Conservation (phyloP, 2,113 vertebrate species). For the Tragelaphus imberbis region DNA sequence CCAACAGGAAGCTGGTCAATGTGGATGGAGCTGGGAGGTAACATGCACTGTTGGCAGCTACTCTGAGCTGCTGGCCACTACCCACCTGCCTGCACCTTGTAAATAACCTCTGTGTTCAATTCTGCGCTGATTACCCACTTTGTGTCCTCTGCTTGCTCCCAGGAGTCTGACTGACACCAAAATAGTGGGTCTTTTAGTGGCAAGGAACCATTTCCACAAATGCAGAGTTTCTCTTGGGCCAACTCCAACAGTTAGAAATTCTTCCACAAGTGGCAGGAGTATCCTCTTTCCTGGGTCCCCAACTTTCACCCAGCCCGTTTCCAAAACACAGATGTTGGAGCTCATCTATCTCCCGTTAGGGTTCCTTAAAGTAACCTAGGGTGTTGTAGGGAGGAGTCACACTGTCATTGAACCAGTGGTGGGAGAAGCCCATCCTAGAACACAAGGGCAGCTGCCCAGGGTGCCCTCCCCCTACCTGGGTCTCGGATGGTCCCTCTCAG, state of each 20-base stretch:
- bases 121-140: not conserved
- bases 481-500: not conserved
- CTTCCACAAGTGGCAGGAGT: not conserved
- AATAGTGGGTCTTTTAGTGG: not conserved
- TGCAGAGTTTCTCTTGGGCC: not conserved
- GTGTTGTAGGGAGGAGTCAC: not conserved
- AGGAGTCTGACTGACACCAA: not conserved
- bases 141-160: not conserved
- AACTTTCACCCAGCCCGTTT: not conserved
- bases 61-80: not conserved
- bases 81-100: not conserved
- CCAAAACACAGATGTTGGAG: not conserved
- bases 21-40: not conserved
- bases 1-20: not conserved
- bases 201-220: not conserved
- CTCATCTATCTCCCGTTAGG: not conserved
- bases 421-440: not conserved
- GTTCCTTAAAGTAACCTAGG: not conserved
- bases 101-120: not conserved
- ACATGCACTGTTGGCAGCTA: fast-evolving
- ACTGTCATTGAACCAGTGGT: not conserved
- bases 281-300: not conserved
- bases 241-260: not conserved
- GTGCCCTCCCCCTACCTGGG: not conserved
- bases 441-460: not conserved